Evolutionary conservation across 2,113 vertebrate species (phyloP), one percentile per base, ranked within the genome.

Genomic region (Barbus barbus): DNA sequence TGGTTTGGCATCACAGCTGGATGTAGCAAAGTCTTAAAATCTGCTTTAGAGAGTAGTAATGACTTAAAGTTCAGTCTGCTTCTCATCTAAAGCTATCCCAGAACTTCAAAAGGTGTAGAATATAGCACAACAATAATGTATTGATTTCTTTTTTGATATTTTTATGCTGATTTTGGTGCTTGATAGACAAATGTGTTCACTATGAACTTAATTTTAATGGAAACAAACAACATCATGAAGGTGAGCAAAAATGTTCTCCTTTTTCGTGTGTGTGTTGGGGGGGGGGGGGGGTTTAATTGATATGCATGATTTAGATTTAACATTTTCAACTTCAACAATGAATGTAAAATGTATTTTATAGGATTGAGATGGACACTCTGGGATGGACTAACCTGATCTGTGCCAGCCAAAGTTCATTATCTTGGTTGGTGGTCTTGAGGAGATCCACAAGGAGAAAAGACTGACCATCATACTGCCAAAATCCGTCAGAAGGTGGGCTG

Each of bases 371-470:
- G 38, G 38, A 9, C 9, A 41, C 1, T 41, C 38, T 41, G 38
- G 38, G 38, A 41, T 12, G 1, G 74, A 81, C 93, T 93, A 89
- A 98, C 98, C 98, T 69, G 98, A 97, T 90, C 97, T 95, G 89
- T 98, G 97, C 98, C 98, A 99, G 33, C 98, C 97, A 0, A 96
- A 98, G 88, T 91, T 99, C 97, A 99, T 98, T 84, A 90, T 95
- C 88, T 96, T 97, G 83, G 96, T 98, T 85, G 97, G 94, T 0
- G 96, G 95, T 11, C 95, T 96, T 65, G 95, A 93, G 16, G 98
- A 98, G 86, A 99, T 95, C 97, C 97, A 98, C 58, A 99, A 94
- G 58, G 98, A 99, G 92, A 99, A 98, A 84, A 99, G 94, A 89
- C 97, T 98, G 91, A 96, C 96, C 16, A 96, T 92, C 97, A 99